Evolutionary conservation across 2,113 vertebrate genomes (phyloP).

Genomic region (Nanorana parkeri): DNA sequence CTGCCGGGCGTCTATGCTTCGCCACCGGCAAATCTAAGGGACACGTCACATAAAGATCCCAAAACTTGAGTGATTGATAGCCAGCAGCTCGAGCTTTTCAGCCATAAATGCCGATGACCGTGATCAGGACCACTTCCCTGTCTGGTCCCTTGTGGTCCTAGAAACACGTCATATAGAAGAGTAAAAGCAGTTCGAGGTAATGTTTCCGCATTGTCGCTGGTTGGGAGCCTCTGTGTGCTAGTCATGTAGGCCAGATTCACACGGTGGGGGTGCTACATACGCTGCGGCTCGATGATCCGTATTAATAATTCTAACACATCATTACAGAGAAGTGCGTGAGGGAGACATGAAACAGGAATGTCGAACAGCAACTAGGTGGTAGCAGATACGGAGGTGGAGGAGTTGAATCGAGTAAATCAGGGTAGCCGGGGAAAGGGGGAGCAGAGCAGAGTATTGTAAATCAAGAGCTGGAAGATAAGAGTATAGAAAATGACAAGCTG

Average conservation of each 20-base stretch:
- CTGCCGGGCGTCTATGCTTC: no score
- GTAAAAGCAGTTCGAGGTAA: not conserved
- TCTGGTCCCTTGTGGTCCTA: not conserved
- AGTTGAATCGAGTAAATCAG: no score
- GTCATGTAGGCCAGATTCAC: no score
- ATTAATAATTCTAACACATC: no score
- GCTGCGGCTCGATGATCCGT: no score
- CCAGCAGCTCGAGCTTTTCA: not conserved
- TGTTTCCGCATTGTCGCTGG: not conserved
- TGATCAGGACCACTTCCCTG: slow-evolving; percentile 1
- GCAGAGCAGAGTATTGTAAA: not conserved
- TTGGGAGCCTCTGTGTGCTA: not conserved
- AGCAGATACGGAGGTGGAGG: no score
- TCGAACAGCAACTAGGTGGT: no score
- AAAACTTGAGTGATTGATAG: not conserved
- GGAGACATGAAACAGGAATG: no score
- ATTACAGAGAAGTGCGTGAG: no score
- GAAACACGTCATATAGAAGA: not conserved
- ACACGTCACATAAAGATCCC: not conserved
- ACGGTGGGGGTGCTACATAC: no score
- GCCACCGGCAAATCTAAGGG: not conserved
- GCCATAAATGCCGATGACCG: not conserved
- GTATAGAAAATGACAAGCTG: not conserved
- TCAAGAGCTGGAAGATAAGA: not conserved
- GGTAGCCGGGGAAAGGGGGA: not conserved